Evolutionary conservation across 1,140 invertebrate genomes (phyloP), one percentile per base, ranked within the genome.

Genomic region (Heliconius eleuchia): DNA sequence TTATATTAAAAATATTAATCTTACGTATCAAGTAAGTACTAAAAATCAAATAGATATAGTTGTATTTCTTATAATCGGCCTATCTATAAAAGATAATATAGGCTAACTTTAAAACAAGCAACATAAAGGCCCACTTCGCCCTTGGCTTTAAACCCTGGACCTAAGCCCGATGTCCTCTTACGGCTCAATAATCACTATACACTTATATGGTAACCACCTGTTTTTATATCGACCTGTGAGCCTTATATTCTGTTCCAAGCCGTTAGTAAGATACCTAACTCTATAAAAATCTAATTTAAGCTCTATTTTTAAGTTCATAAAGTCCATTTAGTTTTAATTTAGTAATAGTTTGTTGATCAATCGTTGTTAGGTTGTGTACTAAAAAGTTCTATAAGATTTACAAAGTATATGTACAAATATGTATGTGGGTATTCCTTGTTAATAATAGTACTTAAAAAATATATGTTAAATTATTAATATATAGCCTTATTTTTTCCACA

Each of bases 161-260:
- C 80, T 80, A 76, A 76, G 75, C 74, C 74, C 74, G 81, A 80
- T 80, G 57, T 80, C 78, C 79, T 66, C 82, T 79, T 84, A 80
- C 81, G 79, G 82, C 82, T 82, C 80, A 85, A 85, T 86, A 86
- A 85, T 81, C 83, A 76, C 80, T 82, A 81, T 71, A 39, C 76
- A 72, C 85, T 79, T 81, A 85, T 83, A 86, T 84, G 85, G 86
- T 70, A 75, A 82, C 74, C 74, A 74, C 85, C 82, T 88, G 85
- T 88, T 88, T 88, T 88, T 88, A 82, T 83, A 80, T 77, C 60
- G 80, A 73, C 79, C 70, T 34, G 73, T 75, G 66, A 37, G 82
- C 82, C 82, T 83, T 81, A 83, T 85, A 83, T 85, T 80, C 80
- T 80, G 79, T 84, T 74, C 77, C 76, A 83, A 76, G 80, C 86